Evolutionary conservation across 2,113 vertebrate genomes (phyloP), one percentile per base, ranked within the genome.

Genomic region (Poecilia latipinna): DNA sequence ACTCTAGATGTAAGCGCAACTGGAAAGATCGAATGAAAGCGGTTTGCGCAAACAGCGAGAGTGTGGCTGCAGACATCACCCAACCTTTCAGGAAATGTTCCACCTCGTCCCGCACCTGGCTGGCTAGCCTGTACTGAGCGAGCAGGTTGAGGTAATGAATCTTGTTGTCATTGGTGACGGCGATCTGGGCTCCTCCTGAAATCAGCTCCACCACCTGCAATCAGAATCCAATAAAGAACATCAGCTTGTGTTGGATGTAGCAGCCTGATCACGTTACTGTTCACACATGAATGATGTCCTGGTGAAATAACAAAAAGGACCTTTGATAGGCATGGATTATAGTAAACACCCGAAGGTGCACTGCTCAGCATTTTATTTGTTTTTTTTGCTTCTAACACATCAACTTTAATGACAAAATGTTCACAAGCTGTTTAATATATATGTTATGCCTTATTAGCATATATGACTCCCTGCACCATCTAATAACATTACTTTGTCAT

Each of bases 21-120:
- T 1, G 66, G 35, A 79, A 51, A 70, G 60, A 12, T 61, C 17
- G 68, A 64, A 88, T 35, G 33, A 80, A 24, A 66, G 32, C 29
- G 51, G 11, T 1, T 61, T 61, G 72, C 10, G 19, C 12, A 65
- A 61, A 42, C 8, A 7, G 8, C 0, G 12, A n/a, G 22, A 64
- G 28, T 17, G 70, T 66, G 72, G 83, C 77, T 77, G 75, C n/a
- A 69, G 42, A 35, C 4, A 31, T 76, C 65, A 39, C 17, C 75
- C 89, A 88, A 99, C 98, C 98, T 97, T 99, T 99, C 63, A 99
- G 95, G 83, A 99, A 99, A 90, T 98, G 97, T 86, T 99, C 98
- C 76, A 99, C 96, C 89, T 99, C 97, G 70, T 98, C 97, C 86
- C 97, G 96, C 88, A 98, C 97, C 89, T 99, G 98, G 89, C 90